Evolutionary conservation across 2,797 vertebrate species (phyloP).

Genomic region (Micromesistius poutassou): DNA sequence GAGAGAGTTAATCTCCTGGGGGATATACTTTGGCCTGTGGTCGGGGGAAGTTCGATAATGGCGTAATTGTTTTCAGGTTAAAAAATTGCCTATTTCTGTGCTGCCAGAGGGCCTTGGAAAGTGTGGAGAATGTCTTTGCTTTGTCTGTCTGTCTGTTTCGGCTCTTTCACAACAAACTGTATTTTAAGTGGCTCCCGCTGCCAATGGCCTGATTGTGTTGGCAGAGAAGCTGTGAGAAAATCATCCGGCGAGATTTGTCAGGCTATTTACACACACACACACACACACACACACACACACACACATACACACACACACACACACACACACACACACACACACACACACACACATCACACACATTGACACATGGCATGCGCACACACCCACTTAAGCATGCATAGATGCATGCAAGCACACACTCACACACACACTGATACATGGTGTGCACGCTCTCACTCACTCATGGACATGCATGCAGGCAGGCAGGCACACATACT

Average conservation of each 20-base stretch:
- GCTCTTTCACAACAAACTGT: slow-evolving; percentile 32
- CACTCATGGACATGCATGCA: background rate
- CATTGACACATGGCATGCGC: slow-evolving; percentile 13
- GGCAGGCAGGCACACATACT: too few relatives aligned
- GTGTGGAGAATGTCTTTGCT: slow-evolving; percentile 43
- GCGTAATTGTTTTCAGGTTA: slow-evolving; percentile 69
- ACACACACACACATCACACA: slow-evolving; percentile 1
- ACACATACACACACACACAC: slow-evolving; percentile 10
- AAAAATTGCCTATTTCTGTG: slow-evolving; percentile 39
- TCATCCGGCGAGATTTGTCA: slow-evolving; percentile 36
- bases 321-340: slow-evolving; percentile 2
- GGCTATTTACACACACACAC: slow-evolving; percentile 27
- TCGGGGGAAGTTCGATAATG: slow-evolving; percentile 48
- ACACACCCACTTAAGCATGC: too few relatives aligned
- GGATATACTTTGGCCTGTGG: slow-evolving; percentile 37
- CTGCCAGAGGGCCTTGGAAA: slow-evolving; percentile 43
- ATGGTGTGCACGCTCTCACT: too few relatives aligned
- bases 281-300: slow-evolving; percentile 20
- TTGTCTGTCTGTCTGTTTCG: slow-evolving; percentile 32
- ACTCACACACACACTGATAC: background rate
- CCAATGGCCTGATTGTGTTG: slow-evolving; percentile 56
- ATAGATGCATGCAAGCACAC: background rate
- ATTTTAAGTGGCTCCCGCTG: slow-evolving; percentile 34
- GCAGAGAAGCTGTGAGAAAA: slow-evolving; percentile 44
- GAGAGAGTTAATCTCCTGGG: slow-evolving; percentile 31